These are phyloP conservation scores for Spilogale gracilis DNA, from an alignment of 2,113 vertebrate species.

Conservation along the genomic window DNA sequence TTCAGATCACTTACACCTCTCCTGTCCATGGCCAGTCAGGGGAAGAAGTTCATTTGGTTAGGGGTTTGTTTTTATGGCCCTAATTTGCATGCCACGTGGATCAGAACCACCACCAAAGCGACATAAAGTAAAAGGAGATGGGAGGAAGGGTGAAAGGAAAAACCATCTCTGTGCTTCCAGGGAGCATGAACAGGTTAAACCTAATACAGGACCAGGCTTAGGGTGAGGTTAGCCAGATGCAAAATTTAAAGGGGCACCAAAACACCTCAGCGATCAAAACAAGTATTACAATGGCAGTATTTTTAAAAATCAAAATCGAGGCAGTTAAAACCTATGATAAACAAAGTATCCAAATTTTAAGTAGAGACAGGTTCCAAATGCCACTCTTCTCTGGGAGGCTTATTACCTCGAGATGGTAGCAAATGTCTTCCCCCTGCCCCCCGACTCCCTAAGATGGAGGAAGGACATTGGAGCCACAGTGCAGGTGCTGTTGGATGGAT, in stretches of 20 bases:
- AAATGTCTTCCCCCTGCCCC: no score
- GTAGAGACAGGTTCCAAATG: neutral
- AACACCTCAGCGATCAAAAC: neutral
- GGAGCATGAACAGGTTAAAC: neutral
- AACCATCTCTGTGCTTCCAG: neutral
- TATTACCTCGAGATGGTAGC: neutral
- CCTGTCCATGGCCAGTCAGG: neutral
- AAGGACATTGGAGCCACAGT: fast-evolving
- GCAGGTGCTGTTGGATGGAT: neutral
- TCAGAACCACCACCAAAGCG: neutral
- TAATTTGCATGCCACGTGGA: neutral
- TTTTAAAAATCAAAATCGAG: neutral
- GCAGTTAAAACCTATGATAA: neutral
- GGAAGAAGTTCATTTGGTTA: constrained; percentile 1
- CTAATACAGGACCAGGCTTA: neutral
- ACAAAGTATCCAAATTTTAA: neutral
- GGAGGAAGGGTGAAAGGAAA: neutral
- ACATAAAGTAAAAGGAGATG: neutral
- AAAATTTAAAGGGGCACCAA: neutral
- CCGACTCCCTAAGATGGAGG: neutral
- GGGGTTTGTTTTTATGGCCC: neutral
- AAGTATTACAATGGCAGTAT: neutral
- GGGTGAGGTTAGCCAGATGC: neutral
- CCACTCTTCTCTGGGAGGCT: neutral
- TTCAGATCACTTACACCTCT: neutral